These are phyloP conservation scores for Synanthedon formicaeformis DNA, from an alignment of 2,888 invertebrate species.

Conservation along the genomic window DNA sequence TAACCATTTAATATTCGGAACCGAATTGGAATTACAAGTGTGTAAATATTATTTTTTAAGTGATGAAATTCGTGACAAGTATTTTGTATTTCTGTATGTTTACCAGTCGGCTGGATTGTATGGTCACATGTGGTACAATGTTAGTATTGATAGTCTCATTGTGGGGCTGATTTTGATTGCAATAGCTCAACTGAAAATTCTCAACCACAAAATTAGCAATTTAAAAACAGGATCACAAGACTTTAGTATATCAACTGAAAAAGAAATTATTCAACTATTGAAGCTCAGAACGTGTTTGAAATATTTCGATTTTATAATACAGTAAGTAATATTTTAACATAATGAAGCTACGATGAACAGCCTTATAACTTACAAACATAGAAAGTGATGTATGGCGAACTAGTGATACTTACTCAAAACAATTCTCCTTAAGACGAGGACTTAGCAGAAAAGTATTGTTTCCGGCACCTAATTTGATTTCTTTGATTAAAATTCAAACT, in stretches of 20 bases:
- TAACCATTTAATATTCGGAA: constrained; percentile 21
- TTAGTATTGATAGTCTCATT: constrained; percentile 37
- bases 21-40: constrained; percentile 33
- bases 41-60: constrained; percentile 48
- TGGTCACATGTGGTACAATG: constrained; percentile 45
- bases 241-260: not conserved
- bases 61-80: constrained; percentile 23
- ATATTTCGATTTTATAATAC: not conserved
- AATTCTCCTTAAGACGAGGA: no score
- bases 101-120: constrained; percentile 46
- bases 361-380: no score
- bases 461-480: no score
- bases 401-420: no score
- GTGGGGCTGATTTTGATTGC: constrained; percentile 34
- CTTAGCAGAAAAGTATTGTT: no score
- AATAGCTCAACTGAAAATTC: constrained; percentile 32
- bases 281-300: not conserved
- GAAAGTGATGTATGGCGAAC: no score
- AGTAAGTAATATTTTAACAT: not conserved
- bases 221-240: not conserved
- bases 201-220: constrained; percentile 26
- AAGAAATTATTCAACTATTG: not conserved
- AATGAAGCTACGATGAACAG: not conserved
- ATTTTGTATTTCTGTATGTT: constrained; percentile 30
- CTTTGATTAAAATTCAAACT: no score